These are phyloP conservation scores for Candoia aspera DNA, from an alignment of 2,113 vertebrate species.

Conservation along the genomic window DNA sequence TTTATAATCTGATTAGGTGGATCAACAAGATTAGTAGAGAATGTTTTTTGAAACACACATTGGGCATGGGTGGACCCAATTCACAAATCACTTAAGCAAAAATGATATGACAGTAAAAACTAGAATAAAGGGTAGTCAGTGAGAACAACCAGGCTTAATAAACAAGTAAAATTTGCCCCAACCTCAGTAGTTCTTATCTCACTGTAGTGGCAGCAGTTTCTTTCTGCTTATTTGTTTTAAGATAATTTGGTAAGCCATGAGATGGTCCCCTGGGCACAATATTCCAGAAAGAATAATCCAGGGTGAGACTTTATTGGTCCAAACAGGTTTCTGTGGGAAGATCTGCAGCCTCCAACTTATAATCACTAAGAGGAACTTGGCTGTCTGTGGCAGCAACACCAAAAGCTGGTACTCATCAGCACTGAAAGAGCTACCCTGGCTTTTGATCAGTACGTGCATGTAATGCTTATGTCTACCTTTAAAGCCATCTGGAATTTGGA, in stretches of 20 bases:
- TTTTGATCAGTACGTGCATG: neutral
- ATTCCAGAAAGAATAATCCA: neutral
- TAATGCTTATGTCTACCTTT: neutral
- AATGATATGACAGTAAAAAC: neutral
- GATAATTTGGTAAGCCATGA: neutral
- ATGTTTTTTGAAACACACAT: neutral
- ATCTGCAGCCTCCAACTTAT: neutral
- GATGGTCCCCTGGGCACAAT: neutral
- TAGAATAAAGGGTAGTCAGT: neutral
- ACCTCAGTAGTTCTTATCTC: neutral
- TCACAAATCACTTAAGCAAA: neutral
- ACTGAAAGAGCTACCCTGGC: neutral
- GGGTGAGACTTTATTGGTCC: neutral
- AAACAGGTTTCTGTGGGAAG: neutral
- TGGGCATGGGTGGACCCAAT: neutral
- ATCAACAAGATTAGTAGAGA: neutral
- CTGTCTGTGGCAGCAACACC: neutral
- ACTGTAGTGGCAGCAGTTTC: neutral
- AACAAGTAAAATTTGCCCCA: neutral
- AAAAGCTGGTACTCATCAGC: neutral
- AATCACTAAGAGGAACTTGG: neutral
- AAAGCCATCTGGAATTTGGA: neutral
- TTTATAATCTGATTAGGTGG: neutral
- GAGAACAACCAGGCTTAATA: neutral
- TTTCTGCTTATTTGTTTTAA: neutral